A percentile compares a stretch with the other conserved stretches of the same genome.
These are phyloP conservation scores for Porites australiensis DNA, from an alignment of 64 coral and sea anemone genomes.

Conservation along the genomic window DNA sequence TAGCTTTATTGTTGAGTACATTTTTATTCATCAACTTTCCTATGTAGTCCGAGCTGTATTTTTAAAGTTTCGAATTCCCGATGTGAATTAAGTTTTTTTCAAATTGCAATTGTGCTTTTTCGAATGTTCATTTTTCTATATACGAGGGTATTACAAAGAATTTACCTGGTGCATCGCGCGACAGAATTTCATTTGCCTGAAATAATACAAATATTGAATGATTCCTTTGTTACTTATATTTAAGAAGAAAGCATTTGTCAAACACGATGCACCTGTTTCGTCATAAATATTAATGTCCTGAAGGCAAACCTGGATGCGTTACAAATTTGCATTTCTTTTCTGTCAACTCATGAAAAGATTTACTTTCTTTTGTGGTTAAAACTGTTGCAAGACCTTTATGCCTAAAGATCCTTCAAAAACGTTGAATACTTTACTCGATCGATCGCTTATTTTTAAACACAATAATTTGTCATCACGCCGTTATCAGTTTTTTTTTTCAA, in stretches of 20 bases:
- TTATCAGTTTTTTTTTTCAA: too few relatives aligned
- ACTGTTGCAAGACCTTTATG: not conserved
- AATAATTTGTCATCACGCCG: too few relatives aligned
- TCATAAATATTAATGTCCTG: not conserved
- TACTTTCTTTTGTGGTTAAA: not conserved
- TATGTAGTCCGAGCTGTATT: not conserved
- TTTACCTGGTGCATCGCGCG: too few relatives aligned
- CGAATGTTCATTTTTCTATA: too few relatives aligned
- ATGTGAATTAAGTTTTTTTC: not conserved
- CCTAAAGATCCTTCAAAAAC: too few relatives aligned
- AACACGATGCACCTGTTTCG: not conserved
- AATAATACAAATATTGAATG: not conserved
- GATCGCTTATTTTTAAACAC: too few relatives aligned
- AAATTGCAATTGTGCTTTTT: too few relatives aligned
- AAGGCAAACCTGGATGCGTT: not conserved
- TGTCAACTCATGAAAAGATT: not conserved
- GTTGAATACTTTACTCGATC: too few relatives aligned
- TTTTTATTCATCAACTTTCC: not conserved
- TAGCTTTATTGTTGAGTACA: not conserved
- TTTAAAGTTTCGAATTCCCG: not conserved
- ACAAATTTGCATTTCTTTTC: conserved; percentile 17
- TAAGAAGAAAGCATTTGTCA: not conserved
- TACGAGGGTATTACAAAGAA: too few relatives aligned
- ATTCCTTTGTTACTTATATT: not conserved
- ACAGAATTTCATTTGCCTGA: not conserved